These are phyloP conservation scores for Octodon degus DNA, from an alignment of 2,113 vertebrate species.

Conservation along the genomic window DNA sequence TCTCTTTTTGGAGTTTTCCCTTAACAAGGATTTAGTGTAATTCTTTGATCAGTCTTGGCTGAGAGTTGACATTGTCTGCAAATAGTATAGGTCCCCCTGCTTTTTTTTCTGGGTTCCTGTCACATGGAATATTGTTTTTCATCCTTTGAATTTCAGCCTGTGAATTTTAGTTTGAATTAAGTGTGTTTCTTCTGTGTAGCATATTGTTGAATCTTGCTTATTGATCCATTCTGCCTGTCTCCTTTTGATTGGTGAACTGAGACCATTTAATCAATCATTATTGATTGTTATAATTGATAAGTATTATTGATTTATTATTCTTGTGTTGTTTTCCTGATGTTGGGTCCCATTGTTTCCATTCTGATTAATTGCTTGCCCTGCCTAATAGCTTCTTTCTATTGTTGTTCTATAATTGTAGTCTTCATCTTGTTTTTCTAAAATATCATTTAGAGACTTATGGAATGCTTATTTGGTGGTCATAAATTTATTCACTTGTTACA, in stretches of 20 bases:
- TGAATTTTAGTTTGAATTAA: background rate
- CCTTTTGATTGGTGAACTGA: background rate
- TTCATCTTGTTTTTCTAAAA: background rate
- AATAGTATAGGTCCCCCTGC: background rate
- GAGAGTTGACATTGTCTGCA: background rate
- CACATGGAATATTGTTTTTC: background rate
- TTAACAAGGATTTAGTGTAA: background rate
- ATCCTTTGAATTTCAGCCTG: background rate
- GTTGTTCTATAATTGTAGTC: background rate
- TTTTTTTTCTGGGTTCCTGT: background rate
- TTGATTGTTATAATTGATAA: background rate
- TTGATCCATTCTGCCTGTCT: background rate
- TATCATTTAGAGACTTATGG: background rate
- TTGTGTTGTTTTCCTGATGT: background rate
- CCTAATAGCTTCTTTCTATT: background rate
- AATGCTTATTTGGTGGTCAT: background rate
- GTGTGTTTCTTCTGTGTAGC: background rate
- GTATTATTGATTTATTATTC: background rate
- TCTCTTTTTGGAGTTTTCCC: background rate
- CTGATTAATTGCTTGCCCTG: background rate
- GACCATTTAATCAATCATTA: too few species aligned
- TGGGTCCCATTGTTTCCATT: background rate
- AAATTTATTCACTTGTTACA: background rate
- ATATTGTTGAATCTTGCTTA: background rate
- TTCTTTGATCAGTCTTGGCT: background rate